Base-by-base conservation (phyloP, 2,888 invertebrate species). In the Meta bourneti region DNA sequence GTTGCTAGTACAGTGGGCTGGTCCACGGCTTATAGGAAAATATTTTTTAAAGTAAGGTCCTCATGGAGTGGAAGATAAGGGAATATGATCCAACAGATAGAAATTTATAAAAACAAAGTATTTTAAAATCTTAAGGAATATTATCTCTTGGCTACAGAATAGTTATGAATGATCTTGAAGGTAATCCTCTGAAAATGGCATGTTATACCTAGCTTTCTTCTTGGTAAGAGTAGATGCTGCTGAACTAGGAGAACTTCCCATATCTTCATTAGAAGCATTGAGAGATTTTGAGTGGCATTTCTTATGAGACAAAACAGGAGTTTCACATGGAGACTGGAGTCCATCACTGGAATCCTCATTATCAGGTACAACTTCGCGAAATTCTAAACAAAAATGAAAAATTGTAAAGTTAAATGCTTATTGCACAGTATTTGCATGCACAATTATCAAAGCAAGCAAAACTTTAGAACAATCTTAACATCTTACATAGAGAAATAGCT, bases 191-290 rank as follows among this genome's bases (percentile, higher is more conserved):
- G 34, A 34, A 34, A 34, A 34, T 34, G 34, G 34, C 34, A 34
- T 34, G 4, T 34, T 11, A 20, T 89, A 91, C 93, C 90, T 91
- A 20, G 92, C 86, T 80, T 93, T 93, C 19, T 92, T 87, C 72
- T 92, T 93, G 5, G 93, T 93, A 13, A 93, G 84, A 2, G 93
- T 93, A 11, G 93, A 93, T 9, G 90, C 93, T 54, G 93, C 92
- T 54, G 93, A 93, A 48, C 93, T 92, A 54, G 93, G 92, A 34
- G 93, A 89, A 79, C 93, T 92, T 20, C 89, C 90, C 19, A 93
- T 80, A 80, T 93, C 92, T 70, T 93, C 93, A 83, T 74, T 90
- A 9, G 93, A 93, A 61, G 81, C 86, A 75, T 84, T 81, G 9
- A 82, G 52, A 16, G 92, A 85, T 61, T 90, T 92, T 6, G 85